phyloP scores from a whole-genome alignment of 2,113 vertebrate species.

The Actenoides lindsayi region DNA sequence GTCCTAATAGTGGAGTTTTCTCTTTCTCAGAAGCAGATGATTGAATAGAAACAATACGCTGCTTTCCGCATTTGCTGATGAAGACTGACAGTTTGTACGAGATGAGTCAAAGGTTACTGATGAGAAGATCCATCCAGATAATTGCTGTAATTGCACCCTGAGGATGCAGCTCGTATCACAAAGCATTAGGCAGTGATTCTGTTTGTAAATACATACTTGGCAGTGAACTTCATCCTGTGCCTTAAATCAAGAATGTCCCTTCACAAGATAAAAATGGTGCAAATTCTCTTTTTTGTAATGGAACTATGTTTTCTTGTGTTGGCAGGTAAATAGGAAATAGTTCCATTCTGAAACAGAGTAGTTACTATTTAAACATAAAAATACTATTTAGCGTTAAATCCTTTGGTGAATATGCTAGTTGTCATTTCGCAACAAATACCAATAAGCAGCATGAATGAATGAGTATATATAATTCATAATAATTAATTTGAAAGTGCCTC shows the following conservation, averaged over 20 bases:
- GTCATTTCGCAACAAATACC: neutral
- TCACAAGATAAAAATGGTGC: neutral
- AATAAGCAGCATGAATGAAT: neutral
- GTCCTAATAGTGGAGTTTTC: neutral
- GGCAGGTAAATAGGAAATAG: neutral
- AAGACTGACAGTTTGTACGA: constrained; percentile 18
- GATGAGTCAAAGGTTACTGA: constrained; percentile 50
- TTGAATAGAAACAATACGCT: neutral
- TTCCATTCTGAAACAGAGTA: neutral
- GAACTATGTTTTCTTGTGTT: neutral
- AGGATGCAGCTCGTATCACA: constrained; percentile 25
- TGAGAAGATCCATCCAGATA: constrained; percentile 61
- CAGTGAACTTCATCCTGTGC: neutral
- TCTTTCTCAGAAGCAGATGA: neutral
- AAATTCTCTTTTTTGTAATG: neutral
- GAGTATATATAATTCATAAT: neutral
- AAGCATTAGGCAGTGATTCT: neutral
- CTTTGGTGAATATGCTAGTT: neutral
- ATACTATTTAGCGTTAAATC: neutral
- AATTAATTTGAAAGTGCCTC: neutral
- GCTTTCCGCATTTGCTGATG: constrained; percentile 16
- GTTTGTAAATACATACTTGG: neutral
- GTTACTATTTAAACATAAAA: neutral
- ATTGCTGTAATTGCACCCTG: constrained; percentile 58
- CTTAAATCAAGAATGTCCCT: neutral